Conservation (phyloP, 2,797 vertebrate species). For the Taenioides sp. region DNA sequence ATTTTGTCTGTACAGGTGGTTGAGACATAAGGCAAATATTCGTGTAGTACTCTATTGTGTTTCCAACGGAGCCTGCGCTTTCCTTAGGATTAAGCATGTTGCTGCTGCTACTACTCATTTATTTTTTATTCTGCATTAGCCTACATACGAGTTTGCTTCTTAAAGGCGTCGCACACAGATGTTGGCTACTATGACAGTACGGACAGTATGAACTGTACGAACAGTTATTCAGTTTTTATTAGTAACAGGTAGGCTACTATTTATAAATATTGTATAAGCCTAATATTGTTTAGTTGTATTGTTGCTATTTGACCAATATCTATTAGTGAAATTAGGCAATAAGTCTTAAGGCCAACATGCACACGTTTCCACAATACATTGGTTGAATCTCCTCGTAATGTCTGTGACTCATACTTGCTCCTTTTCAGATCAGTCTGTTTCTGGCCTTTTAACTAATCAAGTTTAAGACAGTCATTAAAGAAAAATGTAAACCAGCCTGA, state of each 20-base stretch:
- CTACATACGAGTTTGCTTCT: slow-evolving; percentile 8
- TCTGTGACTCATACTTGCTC: too few species aligned
- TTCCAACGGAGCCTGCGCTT: neutral
- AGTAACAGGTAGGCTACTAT: neutral
- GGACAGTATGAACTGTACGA: neutral
- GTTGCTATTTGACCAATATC: neutral
- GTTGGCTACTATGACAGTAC: neutral
- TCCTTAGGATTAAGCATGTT: neutral
- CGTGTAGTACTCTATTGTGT: neutral
- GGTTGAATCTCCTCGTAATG: too few species aligned
- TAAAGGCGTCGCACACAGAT: slow-evolving; percentile 13
- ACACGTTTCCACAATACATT: too few species aligned
- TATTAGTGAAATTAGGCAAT: too few species aligned
- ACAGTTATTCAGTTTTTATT: neutral
- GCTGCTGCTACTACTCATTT: slow-evolving; percentile 7
- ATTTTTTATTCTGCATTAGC: slow-evolving; percentile 11
- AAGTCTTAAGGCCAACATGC: too few species aligned
- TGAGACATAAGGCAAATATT: slow-evolving; percentile 14
- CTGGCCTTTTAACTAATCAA: too few species aligned
- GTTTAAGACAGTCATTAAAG: too few species aligned
- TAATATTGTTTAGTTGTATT: neutral
- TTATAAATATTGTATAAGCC: neutral
- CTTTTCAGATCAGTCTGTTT: too few species aligned
- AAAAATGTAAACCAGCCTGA: too few species aligned
- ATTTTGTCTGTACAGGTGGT: slow-evolving; percentile 30